Base-by-base conservation (phyloP, 1,140 invertebrate genomes). In the Leptopilina clavipes region DNA sequence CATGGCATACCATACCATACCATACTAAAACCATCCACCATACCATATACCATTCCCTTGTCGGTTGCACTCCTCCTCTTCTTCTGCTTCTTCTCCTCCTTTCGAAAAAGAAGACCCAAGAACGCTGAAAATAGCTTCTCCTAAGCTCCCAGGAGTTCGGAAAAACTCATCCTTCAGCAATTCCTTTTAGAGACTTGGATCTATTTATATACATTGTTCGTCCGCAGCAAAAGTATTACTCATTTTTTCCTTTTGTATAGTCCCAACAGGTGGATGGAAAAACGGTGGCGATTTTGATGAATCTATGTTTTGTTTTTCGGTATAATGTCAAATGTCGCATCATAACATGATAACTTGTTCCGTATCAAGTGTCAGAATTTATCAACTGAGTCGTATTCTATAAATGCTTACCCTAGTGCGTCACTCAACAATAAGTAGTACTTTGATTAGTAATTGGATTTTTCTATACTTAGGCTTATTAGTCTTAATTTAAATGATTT, bases 81-180 rank as follows among this genome's bases (percentile, higher is more conserved):
- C 6, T 22, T 48, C 56, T 9, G 6, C 25, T 65, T 0, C 25
- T 65, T 12, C 12, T 10, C 6, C 77, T 59, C 17, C 54, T 72
- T 54, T 70, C 74, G 79, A 76, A 79, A 81, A 81, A 81, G 83
- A 79, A 79, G 76, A 80, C 37, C 76, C 75, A 76, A 75, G 72
- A 56, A 76, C 75, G 76, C 79, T 84, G 59, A 81, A 84, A 85
- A 85, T 85, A 82, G 78, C 79, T 72, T 59, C 56, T 17, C 14
- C 78, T 59, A 54, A 40, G 79, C 22, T 25, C 17, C 52, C 19
- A 65, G 72, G 14, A 70, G 76, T 76, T 8, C 37, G 71, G 56
- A 72, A 73, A 75, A 72, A 77, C 72, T 25, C 44, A 22, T 73
- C 54, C 40, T 44, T 44, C n/a, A 75, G 14, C 81, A 77, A 71